phyloP scores from a whole-genome alignment of 2,888 invertebrate species.

The Iselma pallidipennis region DNA sequence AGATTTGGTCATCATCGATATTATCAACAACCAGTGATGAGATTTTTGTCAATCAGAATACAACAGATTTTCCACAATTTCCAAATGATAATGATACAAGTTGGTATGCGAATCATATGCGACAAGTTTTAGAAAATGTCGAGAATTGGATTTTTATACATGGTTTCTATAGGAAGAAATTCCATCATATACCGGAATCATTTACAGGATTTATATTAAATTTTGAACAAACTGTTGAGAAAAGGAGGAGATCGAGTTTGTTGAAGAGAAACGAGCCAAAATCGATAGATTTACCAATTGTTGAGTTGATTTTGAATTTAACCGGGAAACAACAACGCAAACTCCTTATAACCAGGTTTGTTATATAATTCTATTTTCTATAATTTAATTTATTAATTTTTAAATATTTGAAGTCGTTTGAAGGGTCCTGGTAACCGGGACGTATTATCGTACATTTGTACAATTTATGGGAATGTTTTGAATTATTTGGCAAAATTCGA shows the following conservation, averaged over 20 bases:
- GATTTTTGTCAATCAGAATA: constrained; percentile 6
- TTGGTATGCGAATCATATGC: constrained; percentile 39
- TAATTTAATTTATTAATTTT: constrained; percentile 7
- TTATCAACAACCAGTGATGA: too few relatives aligned
- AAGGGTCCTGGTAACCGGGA: constrained; percentile 17
- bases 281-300: background rate
- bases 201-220: constrained; percentile 27
- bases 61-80: constrained; percentile 39
- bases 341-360: constrained; percentile 19
- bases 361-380: background rate
- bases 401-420: constrained; percentile 21
- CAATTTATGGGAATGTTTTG: constrained; percentile 49
- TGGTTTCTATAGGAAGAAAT: constrained; percentile 41
- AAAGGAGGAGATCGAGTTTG: background rate
- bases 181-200: constrained; percentile 44
- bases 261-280: background rate
- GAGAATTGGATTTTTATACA: constrained; percentile 55
- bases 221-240: background rate
- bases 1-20: too few relatives aligned
- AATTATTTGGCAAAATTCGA: constrained; percentile 48
- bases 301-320: background rate
- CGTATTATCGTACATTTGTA: constrained; percentile 38
- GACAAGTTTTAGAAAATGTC: constrained; percentile 36
- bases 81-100: constrained; percentile 31
- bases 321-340: constrained; percentile 10